Conservation (phyloP, 2,113 vertebrate species). For the Indri indri region DNA sequence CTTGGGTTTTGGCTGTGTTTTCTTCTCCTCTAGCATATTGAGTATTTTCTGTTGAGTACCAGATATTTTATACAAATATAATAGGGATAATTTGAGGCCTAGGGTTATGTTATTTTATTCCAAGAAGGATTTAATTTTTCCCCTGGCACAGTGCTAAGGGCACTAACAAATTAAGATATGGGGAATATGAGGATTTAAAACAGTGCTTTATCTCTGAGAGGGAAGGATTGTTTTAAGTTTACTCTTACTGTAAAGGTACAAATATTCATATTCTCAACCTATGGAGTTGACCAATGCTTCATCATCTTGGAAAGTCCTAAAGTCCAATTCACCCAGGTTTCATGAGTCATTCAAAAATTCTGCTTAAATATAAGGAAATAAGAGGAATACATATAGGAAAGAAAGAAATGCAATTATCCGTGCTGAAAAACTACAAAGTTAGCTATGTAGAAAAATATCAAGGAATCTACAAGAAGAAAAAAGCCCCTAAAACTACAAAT, state of each 20-base stretch:
- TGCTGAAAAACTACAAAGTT: not conserved
- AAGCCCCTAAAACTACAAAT: not conserved
- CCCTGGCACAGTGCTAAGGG: not conserved
- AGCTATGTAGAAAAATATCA: not conserved
- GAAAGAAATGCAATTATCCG: not conserved
- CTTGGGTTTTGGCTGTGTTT: no score
- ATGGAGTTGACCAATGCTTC: not conserved
- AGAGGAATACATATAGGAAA: not conserved
- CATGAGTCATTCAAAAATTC: not conserved
- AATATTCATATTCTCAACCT: not conserved
- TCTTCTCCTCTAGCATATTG: no score
- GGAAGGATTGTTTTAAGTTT: not conserved
- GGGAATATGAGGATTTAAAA: not conserved
- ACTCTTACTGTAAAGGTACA: not conserved
- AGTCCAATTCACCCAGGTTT: not conserved
- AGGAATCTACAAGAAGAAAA: not conserved
- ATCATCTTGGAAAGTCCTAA: not conserved
- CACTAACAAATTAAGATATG: not conserved
- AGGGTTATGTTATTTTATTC: no score
- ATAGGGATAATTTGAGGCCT: no score
- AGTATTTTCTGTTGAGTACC: no score
- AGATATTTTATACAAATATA: no score
- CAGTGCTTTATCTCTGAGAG: not conserved
- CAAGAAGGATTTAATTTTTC: no score
- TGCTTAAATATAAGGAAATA: conserved; percentile 6